Base-by-base conservation (phyloP, 2,888 invertebrate genomes). In the Allacma fusca region DNA sequence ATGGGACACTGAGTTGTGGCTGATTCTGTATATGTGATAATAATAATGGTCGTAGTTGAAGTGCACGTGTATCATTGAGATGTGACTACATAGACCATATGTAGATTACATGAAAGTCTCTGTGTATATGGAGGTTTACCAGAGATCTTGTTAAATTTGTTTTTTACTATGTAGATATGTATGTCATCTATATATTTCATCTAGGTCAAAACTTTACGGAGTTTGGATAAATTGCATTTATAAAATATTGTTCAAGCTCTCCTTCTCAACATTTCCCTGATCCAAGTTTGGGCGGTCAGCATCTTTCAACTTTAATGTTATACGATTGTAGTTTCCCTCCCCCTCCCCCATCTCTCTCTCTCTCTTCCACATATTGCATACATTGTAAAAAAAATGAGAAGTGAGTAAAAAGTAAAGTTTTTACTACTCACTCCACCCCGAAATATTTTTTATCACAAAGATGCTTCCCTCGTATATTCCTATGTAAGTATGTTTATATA, bases 401-500 rank as follows among this genome's bases (percentile, higher is more conserved):
- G 50, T 50, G n/a, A n/a, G n/a, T n/a, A n/a, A 50, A 50, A 50
- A 50, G 50, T 50, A 50, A 50, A 50, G 50, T 50, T 50, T 50
- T 50, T 50, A 50, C n/a, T 50, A n/a, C 19, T 50, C 19, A 9
- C 9, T 50, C 50, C 50, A 19, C 16, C 50, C n/a, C 50, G 2
- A 50, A 50, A 50, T 50, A 16, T 50, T 50, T 50, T 50, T 50
- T 50, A 5, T 50, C n/a, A 50, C 50, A 50, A 50, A 9, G 50
- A 5, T 9, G 4, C 50, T n/a, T 13, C 16, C 16, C 50, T 50
- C 9, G 9, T 34, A 7, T n/a, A 13, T 40, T 40, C 40, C 40
- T 13, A 40, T 9, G 40, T 40, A 40, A n/a, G n/a, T n/a, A n/a
- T n/a, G n/a, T n/a, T n/a, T 40, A 13, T 13, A 40, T 40, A 40